Evolutionary conservation across 2,797 vertebrate species (phyloP).

Genomic region (Rhinophrynus dorsalis): DNA sequence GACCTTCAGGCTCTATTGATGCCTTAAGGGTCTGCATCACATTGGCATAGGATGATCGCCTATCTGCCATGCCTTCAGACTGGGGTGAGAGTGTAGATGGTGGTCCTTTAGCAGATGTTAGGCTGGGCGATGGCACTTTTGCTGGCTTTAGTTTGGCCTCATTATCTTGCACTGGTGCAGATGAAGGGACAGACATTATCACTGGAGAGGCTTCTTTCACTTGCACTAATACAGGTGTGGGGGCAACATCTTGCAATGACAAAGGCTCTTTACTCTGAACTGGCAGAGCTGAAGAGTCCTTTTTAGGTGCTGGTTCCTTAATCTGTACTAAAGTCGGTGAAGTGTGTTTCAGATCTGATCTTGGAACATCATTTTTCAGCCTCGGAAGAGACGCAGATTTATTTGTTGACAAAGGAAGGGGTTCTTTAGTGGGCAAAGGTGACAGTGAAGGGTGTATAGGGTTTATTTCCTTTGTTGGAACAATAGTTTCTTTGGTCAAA

Average conservation of each 20-base stretch:
- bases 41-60: constrained; percentile 84
- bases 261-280: neutral
- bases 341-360: constrained; percentile 17
- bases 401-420: neutral
- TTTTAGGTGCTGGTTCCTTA: neutral
- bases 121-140: neutral
- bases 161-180: neutral
- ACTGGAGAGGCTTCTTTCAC: neutral
- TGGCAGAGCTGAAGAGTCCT: neutral
- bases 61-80: neutral
- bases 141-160: neutral
- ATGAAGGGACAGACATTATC: neutral
- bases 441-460: neutral
- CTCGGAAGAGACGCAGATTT: neutral
- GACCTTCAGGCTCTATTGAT: constrained; percentile 50
- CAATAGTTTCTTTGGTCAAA: neutral
- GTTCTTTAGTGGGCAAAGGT: neutral
- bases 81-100: neutral
- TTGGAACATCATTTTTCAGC: constrained; percentile 24
- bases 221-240: neutral
- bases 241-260: neutral
- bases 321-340: neutral
- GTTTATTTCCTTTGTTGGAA: neutral
- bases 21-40: constrained; percentile 90
- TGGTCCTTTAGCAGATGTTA: neutral